Conservation (phyloP, 2,888 invertebrate species). For the Pterobdella sp. region DNA sequence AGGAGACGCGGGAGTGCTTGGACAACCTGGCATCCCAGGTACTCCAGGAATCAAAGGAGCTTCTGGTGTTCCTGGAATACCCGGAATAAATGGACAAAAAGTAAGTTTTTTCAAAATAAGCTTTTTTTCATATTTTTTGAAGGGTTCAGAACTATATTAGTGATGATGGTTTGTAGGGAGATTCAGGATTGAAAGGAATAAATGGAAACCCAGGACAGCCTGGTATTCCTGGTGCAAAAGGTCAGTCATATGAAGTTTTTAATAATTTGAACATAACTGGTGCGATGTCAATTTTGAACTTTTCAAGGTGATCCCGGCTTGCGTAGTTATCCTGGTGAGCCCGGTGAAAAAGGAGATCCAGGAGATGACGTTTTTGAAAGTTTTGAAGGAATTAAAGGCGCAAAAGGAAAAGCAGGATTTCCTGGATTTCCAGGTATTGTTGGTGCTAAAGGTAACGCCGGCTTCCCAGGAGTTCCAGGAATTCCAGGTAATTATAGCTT, state of each 20-base stretch:
- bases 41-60: not conserved
- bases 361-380: not conserved
- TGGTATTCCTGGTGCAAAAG: not conserved
- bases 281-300: no score
- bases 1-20: not conserved
- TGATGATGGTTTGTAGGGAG: not conserved
- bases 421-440: constrained; percentile 66
- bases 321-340: not conserved
- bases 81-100: not conserved
- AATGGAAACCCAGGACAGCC: not conserved
- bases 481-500: constrained; percentile 41
- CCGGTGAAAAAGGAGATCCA: not conserved
- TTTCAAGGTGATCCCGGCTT: not conserved
- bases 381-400: not conserved
- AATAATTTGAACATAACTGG: no score
- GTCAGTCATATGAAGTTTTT: no score
- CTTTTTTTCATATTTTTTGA: not conserved
- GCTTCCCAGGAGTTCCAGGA: constrained; percentile 47
- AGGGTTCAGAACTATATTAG: not conserved
- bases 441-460: constrained; percentile 54
- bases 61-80: not conserved
- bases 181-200: not conserved
- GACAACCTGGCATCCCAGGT: not conserved
- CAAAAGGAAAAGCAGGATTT: not conserved
- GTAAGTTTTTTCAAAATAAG: constrained; percentile 8